Conservation (phyloP, 2,888 invertebrate species). For the Anarsia innoxiella region DNA sequence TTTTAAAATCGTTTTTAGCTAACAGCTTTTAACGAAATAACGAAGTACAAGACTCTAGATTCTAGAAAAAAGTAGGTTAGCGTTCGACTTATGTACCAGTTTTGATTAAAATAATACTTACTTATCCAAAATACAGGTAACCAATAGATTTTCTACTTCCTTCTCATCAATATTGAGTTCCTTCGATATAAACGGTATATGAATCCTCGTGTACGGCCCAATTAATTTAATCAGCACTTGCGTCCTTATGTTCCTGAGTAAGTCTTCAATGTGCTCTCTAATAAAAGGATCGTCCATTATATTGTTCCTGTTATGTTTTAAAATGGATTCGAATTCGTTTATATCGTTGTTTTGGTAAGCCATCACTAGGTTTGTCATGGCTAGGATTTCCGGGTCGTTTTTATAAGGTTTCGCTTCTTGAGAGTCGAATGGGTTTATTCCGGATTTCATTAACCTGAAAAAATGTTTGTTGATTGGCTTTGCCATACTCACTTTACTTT, state of each 20-base stretch:
- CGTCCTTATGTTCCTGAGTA: conserved; percentile 95
- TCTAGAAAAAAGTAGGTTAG: too few species aligned
- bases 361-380: conserved; percentile 98
- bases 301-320: conserved; percentile 91
- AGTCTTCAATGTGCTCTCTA: conserved; percentile 97
- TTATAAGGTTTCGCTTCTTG: conserved; percentile 99
- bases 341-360: conserved; percentile 99
- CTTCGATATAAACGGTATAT: conserved; percentile 97
- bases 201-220: conserved; percentile 97
- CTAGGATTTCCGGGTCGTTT: conserved; percentile 98
- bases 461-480: too few species aligned
- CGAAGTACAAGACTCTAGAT: too few species aligned
- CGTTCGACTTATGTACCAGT: too few species aligned
- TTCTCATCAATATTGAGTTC: conserved; percentile 93
- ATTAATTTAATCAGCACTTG: conserved; percentile 98
- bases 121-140: conserved; percentile 98
- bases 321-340: conserved; percentile 96
- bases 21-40: too few species aligned
- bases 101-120: too few species aligned
- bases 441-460: conserved; percentile 96
- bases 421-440: conserved; percentile 99
- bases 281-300: conserved; percentile 99
- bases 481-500: too few species aligned
- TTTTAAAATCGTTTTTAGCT: too few species aligned
- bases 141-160: conserved; percentile 96